A percentile compares a stretch with the other conserved stretches of the same genome.
Evolutionary conservation across 1,140 invertebrate genomes (phyloP).

Genomic region (Drosophila repletoides): DNA sequence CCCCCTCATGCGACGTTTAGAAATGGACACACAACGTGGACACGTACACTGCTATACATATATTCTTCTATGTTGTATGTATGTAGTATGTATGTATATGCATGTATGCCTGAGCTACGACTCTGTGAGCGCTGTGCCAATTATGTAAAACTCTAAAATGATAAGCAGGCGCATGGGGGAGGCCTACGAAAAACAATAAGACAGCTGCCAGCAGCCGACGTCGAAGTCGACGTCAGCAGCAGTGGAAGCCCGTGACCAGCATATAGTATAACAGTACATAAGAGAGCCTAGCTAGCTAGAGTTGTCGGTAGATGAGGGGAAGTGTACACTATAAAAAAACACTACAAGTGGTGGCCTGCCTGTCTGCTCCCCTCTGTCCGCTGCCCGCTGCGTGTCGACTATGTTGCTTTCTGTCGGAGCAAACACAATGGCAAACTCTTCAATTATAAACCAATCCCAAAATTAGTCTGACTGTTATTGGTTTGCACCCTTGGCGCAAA

Average conservation of each 20-base stretch:
- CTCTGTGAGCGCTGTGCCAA: conserved; percentile 42
- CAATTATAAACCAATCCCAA: conserved; percentile 82
- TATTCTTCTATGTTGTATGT: conserved; percentile 1
- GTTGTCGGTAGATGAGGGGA: background rate
- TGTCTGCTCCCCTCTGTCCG: no score
- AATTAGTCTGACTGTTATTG: conserved; percentile 81
- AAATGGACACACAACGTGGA: conserved; percentile 26
- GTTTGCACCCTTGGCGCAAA: conserved; percentile 75
- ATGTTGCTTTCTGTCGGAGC: conserved; percentile 18
- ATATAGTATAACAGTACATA: conserved; percentile 14
- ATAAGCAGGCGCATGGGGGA: conserved; percentile 57
- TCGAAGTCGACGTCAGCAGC: background rate
- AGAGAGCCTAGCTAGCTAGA: background rate
- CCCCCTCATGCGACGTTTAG: conserved; percentile 52
- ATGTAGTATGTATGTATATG: background rate
- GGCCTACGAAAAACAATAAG: conserved; percentile 53
- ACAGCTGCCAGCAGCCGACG: conserved; percentile 12
- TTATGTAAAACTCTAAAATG: conserved; percentile 79
- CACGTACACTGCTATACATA: conserved; percentile 7
- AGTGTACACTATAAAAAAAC: conserved; percentile 31
- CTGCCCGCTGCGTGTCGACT: background rate
- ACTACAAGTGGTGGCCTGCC: conserved; percentile 41
- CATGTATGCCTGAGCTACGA: conserved; percentile 3
- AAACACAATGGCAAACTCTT: conserved; percentile 79
- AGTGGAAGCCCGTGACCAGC: background rate